phyloP scores from a whole-genome alignment of 2,113 vertebrate species.

The Kryptolebias marmoratus region DNA sequence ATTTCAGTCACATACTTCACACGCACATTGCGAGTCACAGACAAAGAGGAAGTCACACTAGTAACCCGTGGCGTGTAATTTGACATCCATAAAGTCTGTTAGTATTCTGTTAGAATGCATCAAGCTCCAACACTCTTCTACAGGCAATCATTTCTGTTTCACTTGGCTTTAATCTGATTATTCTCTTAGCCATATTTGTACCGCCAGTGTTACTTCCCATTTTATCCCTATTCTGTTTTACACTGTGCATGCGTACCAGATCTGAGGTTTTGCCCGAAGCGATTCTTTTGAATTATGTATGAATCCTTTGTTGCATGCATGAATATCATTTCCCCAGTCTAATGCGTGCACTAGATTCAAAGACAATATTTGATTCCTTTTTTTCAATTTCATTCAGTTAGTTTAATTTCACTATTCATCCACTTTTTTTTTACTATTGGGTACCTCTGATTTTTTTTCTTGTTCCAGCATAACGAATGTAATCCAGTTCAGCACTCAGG shows the following conservation, averaged over 20 bases:
- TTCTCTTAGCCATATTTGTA: conserved; percentile 68
- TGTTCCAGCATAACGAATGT: conserved; percentile 41
- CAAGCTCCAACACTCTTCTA: conserved; percentile 56
- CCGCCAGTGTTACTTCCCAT: conserved; percentile 72
- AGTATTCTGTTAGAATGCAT: conserved; percentile 64
- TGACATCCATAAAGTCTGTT: conserved; percentile 62
- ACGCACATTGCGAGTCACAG: conserved; percentile 18
- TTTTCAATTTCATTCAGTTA: conserved; percentile 63
- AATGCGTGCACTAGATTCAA: conserved; percentile 68
- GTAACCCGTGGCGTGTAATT: conserved; percentile 56
- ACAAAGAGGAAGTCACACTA: conserved; percentile 30
- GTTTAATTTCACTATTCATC: conserved; percentile 72
- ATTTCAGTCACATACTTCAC: not conserved
- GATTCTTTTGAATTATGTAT: conserved; percentile 79
- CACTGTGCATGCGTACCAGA: conserved; percentile 68
- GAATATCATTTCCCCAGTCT: conserved; percentile 73
- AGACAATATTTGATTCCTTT: conserved; percentile 79
- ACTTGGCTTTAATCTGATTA: conserved; percentile 78
- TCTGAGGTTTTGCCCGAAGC: conserved; percentile 76
- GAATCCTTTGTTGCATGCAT: conserved; percentile 74
- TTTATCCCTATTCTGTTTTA: conserved; percentile 67
- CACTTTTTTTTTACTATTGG: conserved; percentile 39
- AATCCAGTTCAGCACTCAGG: conserved; percentile 32
- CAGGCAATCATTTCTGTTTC: conserved; percentile 66
- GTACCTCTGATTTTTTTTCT: conserved; percentile 50